These are phyloP conservation scores for Rhynchomys soricoides DNA, from an alignment of 2,113 vertebrate genomes.

Conservation along the genomic window DNA sequence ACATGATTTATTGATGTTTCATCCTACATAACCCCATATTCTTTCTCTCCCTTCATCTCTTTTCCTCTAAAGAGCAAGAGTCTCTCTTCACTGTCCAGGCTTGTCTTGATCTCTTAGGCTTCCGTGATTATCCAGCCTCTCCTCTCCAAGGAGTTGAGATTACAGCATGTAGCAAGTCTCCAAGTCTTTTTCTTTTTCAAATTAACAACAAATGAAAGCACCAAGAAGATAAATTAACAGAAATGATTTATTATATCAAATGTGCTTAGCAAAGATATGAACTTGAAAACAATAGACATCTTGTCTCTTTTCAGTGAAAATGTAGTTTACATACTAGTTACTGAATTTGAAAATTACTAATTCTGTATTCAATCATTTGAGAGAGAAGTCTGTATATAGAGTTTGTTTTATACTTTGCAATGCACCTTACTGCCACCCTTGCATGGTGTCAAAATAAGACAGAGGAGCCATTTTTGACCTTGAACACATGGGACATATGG, in stretches of 20 bases:
- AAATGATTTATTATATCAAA: conserved; percentile 10
- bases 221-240: conserved; percentile 22
- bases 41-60: background rate
- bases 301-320: background rate
- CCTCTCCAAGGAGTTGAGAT: background rate
- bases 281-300: background rate
- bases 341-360: conserved; percentile 10
- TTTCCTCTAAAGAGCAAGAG: background rate
- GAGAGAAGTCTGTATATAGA: background rate
- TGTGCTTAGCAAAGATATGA: conserved; percentile 12
- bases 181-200: background rate
- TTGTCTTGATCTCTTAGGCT: background rate
- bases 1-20: background rate
- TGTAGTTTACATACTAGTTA: background rate
- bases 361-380: background rate
- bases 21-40: background rate
- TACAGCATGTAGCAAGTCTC: background rate
- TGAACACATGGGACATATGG: background rate
- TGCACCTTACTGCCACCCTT: background rate
- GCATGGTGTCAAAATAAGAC: background rate
- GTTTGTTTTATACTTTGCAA: background rate
- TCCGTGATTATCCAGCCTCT: background rate
- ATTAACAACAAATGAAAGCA: conserved; percentile 15
- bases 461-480: background rate
- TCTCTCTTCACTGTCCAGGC: background rate